Base-by-base conservation (phyloP, 2,797 vertebrate genomes). In the Lacerta agilis region DNA sequence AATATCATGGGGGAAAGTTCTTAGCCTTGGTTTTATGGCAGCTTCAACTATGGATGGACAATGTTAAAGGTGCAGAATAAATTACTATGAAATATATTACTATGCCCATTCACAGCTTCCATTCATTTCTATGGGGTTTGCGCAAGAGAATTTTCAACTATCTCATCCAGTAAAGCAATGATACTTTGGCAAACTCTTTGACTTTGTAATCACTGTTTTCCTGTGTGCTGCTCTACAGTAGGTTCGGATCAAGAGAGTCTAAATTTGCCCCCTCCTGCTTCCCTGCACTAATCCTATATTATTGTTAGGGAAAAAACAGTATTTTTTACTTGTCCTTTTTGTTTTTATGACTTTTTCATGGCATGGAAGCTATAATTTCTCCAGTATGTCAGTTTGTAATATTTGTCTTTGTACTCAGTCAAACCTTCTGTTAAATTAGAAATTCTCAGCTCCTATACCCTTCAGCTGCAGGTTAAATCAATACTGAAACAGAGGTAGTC, bases 401-500 rank as follows among this genome's bases (percentile, higher is more conserved):
- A 91, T 43, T 87, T 92, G 77, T 87, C 6, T 84, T 82, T 80
- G 55, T 84, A 43, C 55, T 92, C 79, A 87, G 84, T 83, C 83
- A 89, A 93, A 69, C 3, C 8, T 83, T 75, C 4, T 88, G 91
- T 89, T 93, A 95, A 94, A 96, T 96, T 92, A 95, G 92, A 95
- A 95, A 93, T 95, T 95, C 93, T 92, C 89, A 77, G 87, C 92
- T 92, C 89, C 90, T 93, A 94, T 93, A 88, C 2, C 41, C 82
- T 92, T 82, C 82, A 96, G 94, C 94, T 95, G 91, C 92, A 89
- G 89, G 90, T 85, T 93, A 94, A 96, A 97, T 97, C 96, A 95
- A 97, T 97, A 95, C 87, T 73, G 88, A 95, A 96, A 97, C 79
- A 95, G 91, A 95, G 90, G 91, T 91, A 91, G 91, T 96, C 94